phyloP scores from a whole-genome alignment of 2,888 invertebrate genomes.

The Polymixis flavicincta region DNA sequence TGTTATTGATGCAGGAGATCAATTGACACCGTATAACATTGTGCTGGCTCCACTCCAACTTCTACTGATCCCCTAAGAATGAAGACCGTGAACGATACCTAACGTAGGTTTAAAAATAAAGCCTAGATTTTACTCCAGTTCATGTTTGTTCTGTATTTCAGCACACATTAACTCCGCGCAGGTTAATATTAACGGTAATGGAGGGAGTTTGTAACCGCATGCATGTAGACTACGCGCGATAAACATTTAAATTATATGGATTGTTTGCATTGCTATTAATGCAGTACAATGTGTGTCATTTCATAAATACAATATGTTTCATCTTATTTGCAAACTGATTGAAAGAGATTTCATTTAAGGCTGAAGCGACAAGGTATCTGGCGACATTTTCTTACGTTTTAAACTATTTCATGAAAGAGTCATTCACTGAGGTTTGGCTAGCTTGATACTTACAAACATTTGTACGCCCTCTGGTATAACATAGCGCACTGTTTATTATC shows the following conservation, averaged over 20 bases:
- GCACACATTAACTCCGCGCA: constrained; percentile 25
- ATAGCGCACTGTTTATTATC: too few relatives aligned
- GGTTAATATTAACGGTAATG: constrained; percentile 50
- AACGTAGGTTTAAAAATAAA: constrained; percentile 42
- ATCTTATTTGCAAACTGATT: background rate
- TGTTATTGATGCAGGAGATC: constrained; percentile 60
- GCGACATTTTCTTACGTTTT: too few relatives aligned
- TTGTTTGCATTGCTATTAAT: constrained; percentile 17
- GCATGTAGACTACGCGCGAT: constrained; percentile 33
- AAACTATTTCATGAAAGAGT: too few relatives aligned
- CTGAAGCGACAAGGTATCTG: too few relatives aligned
- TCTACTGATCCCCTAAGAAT: constrained; percentile 59
- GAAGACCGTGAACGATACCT: constrained; percentile 39
- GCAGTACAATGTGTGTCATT: background rate
- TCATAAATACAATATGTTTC: background rate
- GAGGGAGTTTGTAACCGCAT: constrained; percentile 36
- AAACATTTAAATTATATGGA: constrained; percentile 22
- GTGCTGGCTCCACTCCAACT: constrained; percentile 52
- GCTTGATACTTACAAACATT: too few relatives aligned
- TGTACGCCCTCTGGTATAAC: too few relatives aligned
- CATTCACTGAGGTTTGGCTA: too few relatives aligned
- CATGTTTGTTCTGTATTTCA: constrained; percentile 34
- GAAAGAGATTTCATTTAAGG: background rate
- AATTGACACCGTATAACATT: constrained; percentile 57
- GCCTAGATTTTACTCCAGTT: constrained; percentile 10